These are phyloP conservation scores for Limonius californicus DNA, from an alignment of 1,140 invertebrate species.

Conservation along the genomic window DNA sequence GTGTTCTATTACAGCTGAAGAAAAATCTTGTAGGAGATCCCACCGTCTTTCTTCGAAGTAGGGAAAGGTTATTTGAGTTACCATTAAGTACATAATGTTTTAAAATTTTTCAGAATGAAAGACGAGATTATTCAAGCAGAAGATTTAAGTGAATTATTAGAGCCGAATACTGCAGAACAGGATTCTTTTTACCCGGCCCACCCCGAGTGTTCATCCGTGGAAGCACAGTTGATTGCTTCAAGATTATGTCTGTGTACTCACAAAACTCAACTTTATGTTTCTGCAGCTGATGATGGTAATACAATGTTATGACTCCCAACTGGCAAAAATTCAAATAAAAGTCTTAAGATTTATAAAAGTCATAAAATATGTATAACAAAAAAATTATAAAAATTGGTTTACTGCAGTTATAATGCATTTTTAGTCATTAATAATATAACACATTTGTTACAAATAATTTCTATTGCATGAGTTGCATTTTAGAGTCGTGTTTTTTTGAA, in stretches of 20 bases:
- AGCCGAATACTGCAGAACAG: constrained; percentile 17
- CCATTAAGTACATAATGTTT: background rate
- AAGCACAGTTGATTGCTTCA: constrained; percentile 26
- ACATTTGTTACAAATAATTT: too few species aligned
- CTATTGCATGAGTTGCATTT: too few species aligned
- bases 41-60: constrained; percentile 28
- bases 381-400: too few species aligned
- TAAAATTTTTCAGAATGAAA: background rate
- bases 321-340: too few species aligned
- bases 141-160: constrained; percentile 6
- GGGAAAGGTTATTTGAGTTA: background rate
- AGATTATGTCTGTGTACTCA: constrained; percentile 34
- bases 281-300: constrained; percentile 12
- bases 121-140: background rate
- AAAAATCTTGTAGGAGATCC: constrained; percentile 24
- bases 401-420: too few species aligned
- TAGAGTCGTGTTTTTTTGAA: too few species aligned
- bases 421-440: too few species aligned
- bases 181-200: constrained; percentile 21
- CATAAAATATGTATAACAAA: too few species aligned
- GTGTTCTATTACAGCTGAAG: constrained; percentile 3
- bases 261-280: constrained; percentile 23
- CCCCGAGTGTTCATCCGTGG: constrained; percentile 23
- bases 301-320: too few species aligned
- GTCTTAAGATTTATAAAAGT: too few species aligned